phyloP scores from a whole-genome alignment of 2,113 vertebrate species.

The Ptyas mucosa region DNA sequence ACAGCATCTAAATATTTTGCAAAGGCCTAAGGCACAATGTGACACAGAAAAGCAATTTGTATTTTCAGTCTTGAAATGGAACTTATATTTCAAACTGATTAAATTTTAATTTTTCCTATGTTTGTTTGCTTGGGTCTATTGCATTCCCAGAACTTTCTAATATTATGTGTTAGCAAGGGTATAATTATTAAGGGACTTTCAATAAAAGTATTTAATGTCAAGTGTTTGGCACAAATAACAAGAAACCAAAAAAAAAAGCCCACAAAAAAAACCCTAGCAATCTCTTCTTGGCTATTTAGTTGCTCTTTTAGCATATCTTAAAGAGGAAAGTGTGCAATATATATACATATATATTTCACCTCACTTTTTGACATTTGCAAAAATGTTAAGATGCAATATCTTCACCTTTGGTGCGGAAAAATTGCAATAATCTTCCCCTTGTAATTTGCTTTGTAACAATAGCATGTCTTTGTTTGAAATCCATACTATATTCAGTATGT shows the following conservation, averaged over 20 bases:
- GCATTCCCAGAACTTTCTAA: conserved; percentile 41
- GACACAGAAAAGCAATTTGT: conserved; percentile 8
- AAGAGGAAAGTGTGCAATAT: conserved; percentile 70
- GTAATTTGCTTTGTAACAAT: conserved; percentile 61
- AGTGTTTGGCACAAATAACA: conserved; percentile 32
- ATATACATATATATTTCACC: conserved; percentile 52
- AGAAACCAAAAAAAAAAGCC: neutral
- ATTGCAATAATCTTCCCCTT: conserved; percentile 52
- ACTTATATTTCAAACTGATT: conserved; percentile 31
- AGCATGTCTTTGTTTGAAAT: conserved; percentile 43
- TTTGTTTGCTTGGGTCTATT: conserved; percentile 53
- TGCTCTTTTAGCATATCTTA: conserved; percentile 60
- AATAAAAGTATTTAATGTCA: conserved; percentile 34
- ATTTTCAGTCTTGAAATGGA: conserved; percentile 12
- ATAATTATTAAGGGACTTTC: conserved; percentile 36
- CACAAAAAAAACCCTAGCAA: neutral
- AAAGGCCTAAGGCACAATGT: conserved; percentile 29
- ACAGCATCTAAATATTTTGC: conserved; percentile 42
- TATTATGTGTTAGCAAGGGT: conserved; percentile 41
- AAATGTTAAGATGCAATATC: conserved; percentile 72
- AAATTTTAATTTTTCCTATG: conserved; percentile 39
- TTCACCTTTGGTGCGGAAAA: conserved; percentile 53
- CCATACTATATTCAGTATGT: conserved; percentile 50
- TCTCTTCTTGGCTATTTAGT: conserved; percentile 49
- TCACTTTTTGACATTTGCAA: conserved; percentile 55